Percentiles rank a stretch among this genome's conserved stretches.
Conservation (phyloP, 2,888 invertebrate species). For the Drosophila limbata region DNA sequence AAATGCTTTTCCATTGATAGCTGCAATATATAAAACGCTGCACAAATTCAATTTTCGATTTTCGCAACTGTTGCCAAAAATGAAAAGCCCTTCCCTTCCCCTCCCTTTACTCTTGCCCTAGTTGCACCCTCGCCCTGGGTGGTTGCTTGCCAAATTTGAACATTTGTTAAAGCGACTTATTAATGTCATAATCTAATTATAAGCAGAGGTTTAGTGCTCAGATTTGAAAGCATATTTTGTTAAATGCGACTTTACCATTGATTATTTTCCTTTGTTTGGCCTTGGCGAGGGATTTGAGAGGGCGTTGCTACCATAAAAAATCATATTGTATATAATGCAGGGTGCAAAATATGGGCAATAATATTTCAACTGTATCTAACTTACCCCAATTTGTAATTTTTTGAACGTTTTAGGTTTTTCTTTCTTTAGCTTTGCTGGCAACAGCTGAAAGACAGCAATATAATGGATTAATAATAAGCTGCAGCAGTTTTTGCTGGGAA, state of each 20-base stretch:
- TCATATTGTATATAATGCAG: constrained; percentile 18
- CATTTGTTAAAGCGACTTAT: constrained; percentile 78
- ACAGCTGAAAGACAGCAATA: constrained; percentile 54
- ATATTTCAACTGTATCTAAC: constrained; percentile 38
- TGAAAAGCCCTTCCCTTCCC: background rate
- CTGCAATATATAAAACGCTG: constrained; percentile 65
- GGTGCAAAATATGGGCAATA: constrained; percentile 54
- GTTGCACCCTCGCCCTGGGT: background rate
- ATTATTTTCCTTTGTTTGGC: constrained; percentile 51
- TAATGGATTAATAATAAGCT: constrained; percentile 66
- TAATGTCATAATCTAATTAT: constrained; percentile 79
- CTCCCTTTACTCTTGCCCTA: too few species aligned
- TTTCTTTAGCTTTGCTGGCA: constrained; percentile 33
- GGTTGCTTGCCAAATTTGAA: constrained; percentile 58
- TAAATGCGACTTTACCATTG: constrained; percentile 53
- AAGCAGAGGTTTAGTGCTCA: constrained; percentile 56
- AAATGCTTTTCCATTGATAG: constrained; percentile 72
- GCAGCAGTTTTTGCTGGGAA: constrained; percentile 23
- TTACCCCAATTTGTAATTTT: constrained; percentile 36
- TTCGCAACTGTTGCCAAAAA: constrained; percentile 75
- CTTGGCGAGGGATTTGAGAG: constrained; percentile 13
- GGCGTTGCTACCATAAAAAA: constrained; percentile 46
- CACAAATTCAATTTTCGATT: constrained; percentile 60
- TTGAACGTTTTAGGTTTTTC: background rate
- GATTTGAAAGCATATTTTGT: constrained; percentile 58